phyloP scores from a whole-genome alignment of 2,113 vertebrate species.

The Cyprinodon tularosa region DNA sequence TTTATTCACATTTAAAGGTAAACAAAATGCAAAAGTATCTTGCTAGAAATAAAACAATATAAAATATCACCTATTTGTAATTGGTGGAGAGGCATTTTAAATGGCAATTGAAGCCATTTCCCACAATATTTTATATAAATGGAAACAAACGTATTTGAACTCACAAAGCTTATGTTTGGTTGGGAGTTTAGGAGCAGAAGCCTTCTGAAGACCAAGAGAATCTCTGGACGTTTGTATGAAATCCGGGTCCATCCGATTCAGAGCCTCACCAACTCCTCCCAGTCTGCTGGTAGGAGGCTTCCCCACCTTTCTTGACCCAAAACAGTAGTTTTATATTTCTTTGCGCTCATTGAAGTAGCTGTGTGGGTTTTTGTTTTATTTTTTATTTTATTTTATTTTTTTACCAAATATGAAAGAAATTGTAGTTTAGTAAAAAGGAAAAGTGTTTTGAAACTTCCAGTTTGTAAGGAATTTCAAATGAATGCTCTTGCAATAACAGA shows the following conservation, averaged over 20 bases:
- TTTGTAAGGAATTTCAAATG: neutral
- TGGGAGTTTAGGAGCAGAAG: slow-evolving; percentile 85
- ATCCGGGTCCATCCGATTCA: slow-evolving; percentile 83
- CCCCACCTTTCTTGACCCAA: neutral
- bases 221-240: slow-evolving; percentile 90
- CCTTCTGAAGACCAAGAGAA: slow-evolving; percentile 88
- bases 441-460: neutral
- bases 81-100: too few relatives aligned
- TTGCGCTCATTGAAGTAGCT: too few relatives aligned
- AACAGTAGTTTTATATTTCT: too few relatives aligned
- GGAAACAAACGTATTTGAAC: neutral
- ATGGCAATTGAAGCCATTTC: too few relatives aligned
- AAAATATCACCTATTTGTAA: too few relatives aligned
- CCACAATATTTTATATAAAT: too few relatives aligned
- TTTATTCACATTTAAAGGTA: too few relatives aligned
- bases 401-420: neutral
- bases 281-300: slow-evolving; percentile 77
- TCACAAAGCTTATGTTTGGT: slow-evolving; percentile 8
- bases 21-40: too few relatives aligned
- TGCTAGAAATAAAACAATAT: too few relatives aligned
- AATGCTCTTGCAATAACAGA: neutral
- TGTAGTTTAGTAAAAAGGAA: neutral
- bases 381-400: neutral
- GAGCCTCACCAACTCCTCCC: slow-evolving; percentile 70
- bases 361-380: too few relatives aligned